phyloP scores from a whole-genome alignment of 2,797 vertebrate species.

The Cynodonichthys magdalenae region DNA sequence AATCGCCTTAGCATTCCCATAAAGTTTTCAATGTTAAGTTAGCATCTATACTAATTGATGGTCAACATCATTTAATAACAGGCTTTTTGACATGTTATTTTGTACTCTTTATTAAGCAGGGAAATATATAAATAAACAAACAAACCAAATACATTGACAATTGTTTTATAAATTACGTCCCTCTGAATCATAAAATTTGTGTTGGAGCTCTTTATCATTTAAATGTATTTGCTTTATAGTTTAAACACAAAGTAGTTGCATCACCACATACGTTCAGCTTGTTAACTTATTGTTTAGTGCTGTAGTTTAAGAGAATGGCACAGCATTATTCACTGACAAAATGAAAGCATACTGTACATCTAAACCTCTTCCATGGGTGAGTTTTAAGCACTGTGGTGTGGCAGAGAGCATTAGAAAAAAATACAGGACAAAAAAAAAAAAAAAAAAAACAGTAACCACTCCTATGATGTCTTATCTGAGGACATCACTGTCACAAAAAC shows the following conservation, averaged over 20 bases:
- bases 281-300: neutral
- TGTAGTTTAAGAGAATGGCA: neutral
- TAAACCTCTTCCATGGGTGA: slow-evolving; percentile 15
- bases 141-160: neutral
- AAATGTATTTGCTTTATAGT: neutral
- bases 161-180: no score
- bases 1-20: no score
- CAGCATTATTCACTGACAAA: slow-evolving; percentile 19
- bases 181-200: no score
- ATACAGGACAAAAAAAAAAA: slow-evolving; percentile 49
- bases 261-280: neutral
- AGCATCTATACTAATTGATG: no score
- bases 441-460: slow-evolving; percentile 55
- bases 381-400: slow-evolving; percentile 26
- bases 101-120: no score
- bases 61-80: no score
- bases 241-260: neutral
- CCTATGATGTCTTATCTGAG: slow-evolving; percentile 67
- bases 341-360: slow-evolving; percentile 6
- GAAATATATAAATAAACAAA: no score
- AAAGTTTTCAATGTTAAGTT: no score
- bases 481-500: slow-evolving; percentile 65
- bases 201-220: neutral
- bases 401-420: slow-evolving; percentile 47
- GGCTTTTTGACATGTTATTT: no score